Conservation (phyloP, 1,140 invertebrate genomes). For the Hylaeus volcanicus region DNA sequence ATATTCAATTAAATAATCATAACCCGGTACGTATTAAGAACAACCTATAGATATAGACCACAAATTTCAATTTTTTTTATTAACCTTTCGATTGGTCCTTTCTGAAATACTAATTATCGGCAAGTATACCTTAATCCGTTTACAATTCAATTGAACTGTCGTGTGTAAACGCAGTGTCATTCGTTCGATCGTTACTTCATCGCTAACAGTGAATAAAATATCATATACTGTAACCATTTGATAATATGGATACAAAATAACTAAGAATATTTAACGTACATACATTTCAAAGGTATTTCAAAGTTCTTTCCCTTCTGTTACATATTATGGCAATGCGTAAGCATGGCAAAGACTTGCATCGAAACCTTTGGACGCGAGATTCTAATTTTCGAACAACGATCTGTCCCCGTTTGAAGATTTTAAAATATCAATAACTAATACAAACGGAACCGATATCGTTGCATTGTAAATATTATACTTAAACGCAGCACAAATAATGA, state of each 20-base stretch:
- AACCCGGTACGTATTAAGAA: neutral
- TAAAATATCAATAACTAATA: neutral
- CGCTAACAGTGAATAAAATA: conserved; percentile 20
- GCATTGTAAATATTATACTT: conserved; percentile 4
- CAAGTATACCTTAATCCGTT: neutral
- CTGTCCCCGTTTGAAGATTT: neutral
- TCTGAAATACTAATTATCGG: neutral
- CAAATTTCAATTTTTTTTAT: neutral
- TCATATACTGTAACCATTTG: neutral
- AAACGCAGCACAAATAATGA: neutral
- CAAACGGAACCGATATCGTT: neutral
- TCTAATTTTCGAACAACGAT: conserved; percentile 5
- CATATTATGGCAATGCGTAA: conserved; percentile 39
- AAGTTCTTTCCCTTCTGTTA: neutral
- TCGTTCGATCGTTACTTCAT: conserved; percentile 3
- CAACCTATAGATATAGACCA: neutral
- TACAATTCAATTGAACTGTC: neutral
- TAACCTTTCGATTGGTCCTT: conserved; percentile 10
- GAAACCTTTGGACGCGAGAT: conserved; percentile 21
- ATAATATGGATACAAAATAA: conserved; percentile 10
- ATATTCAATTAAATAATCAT: neutral
- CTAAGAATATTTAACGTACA: conserved; percentile 15
- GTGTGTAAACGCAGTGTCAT: neutral
- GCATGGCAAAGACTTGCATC: conserved; percentile 36
- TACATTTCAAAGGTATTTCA: conserved; percentile 3